These are phyloP conservation scores for Xenopus borealis DNA, from an alignment of 2,113 vertebrate genomes.

Conservation along the genomic window DNA sequence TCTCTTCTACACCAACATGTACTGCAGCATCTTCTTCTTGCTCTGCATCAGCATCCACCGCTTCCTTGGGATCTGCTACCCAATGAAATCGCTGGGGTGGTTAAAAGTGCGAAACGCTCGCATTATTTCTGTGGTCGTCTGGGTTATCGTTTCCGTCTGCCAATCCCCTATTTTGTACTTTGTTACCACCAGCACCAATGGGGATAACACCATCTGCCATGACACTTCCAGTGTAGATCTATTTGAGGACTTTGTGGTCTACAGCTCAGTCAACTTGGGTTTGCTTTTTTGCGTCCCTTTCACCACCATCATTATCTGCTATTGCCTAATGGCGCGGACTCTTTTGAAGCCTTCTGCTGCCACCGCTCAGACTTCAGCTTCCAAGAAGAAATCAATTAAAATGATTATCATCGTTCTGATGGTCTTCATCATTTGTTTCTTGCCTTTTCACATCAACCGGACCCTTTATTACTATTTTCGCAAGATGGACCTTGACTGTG, in stretches of 20 bases:
- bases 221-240: conserved; percentile 85
- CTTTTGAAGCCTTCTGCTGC: conserved; percentile 71
- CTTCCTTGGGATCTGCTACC: conserved; percentile 85
- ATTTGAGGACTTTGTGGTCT: conserved; percentile 82
- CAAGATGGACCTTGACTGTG: conserved; percentile 79
- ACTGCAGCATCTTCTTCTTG: conserved; percentile 93
- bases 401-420: conserved; percentile 87
- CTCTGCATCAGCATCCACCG: conserved; percentile 91
- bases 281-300: conserved; percentile 86
- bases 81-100: conserved; percentile 82
- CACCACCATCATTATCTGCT: conserved; percentile 80
- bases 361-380: conserved; percentile 59
- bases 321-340: conserved; percentile 80
- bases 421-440: conserved; percentile 86
- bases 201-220: conserved; percentile 70
- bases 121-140: conserved; percentile 69
- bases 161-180: conserved; percentile 88
- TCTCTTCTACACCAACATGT: conserved; percentile 93
- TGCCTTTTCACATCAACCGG: conserved; percentile 91
- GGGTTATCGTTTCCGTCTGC: conserved; percentile 75
- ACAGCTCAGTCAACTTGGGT: conserved; percentile 80
- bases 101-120: conserved; percentile 72
- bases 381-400: conserved; percentile 89
- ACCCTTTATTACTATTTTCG: conserved; percentile 89
- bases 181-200: conserved; percentile 68